phyloP scores from a whole-genome alignment of 2,113 vertebrate species.

The Pimephales promelas region DNA sequence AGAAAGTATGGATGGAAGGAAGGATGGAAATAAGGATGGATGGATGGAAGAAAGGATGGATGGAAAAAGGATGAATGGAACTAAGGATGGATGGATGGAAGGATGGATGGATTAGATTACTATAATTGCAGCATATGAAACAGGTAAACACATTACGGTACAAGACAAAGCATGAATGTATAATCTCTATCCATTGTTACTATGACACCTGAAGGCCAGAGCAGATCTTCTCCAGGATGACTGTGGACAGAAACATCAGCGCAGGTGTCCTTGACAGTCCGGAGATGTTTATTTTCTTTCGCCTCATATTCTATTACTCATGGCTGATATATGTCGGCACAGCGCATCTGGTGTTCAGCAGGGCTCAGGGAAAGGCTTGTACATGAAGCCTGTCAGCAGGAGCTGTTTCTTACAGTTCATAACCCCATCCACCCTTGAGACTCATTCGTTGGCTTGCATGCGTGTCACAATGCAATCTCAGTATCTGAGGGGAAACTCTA shows the following conservation, averaged over 20 bases:
- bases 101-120: too few relatives aligned
- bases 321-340: not conserved
- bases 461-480: constrained; percentile 26
- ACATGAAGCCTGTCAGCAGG: constrained; percentile 1
- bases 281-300: not conserved
- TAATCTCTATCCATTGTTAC: not conserved
- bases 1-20: too few relatives aligned
- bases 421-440: constrained; percentile 36
- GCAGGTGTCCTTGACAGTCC: constrained; percentile 13
- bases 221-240: not conserved
- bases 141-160: not conserved
- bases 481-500: constrained; percentile 25
- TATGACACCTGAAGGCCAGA: not conserved
- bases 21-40: too few relatives aligned
- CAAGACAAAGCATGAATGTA: not conserved
- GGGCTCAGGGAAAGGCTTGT: constrained; percentile 14
- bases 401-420: not conserved
- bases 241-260: not conserved
- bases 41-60: too few relatives aligned
- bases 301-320: not conserved
- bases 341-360: constrained; percentile 10
- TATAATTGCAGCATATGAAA: not conserved
- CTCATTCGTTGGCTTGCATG: constrained; percentile 29
- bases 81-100: too few relatives aligned
- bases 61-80: accelerated